Base-by-base conservation (phyloP, 2,888 invertebrate genomes). In the Drosophila meridionalis region DNA sequence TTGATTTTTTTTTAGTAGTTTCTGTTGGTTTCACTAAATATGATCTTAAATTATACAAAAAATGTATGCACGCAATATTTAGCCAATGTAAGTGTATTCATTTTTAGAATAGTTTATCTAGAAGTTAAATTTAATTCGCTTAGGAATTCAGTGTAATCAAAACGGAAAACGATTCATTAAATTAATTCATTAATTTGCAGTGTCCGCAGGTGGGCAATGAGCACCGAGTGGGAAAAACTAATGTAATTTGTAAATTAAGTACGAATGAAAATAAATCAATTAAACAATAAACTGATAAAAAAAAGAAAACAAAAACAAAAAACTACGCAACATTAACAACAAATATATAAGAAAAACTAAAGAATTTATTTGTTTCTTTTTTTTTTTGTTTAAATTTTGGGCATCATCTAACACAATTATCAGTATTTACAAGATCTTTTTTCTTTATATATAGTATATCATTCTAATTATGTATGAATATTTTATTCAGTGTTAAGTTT, bases 1-100 rank as follows among this genome's bases (percentile, higher is more conserved):
- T 73, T 68, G 20, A 76, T 72, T 84, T 73, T 80, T 78, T 70
- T 84, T 73, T 80, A 74, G 70, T 87, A 76, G 72, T 68, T 74
- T 78, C 76, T 77, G 52, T 76, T 87, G 69, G 61, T 73, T 52
- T 80, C 75, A 76, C 78, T 87, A 81, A 81, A 81, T 74, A 74
- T 75, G 80, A 80, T 70, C 80, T 84, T 87, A 80, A 71, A 69
- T 61, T 80, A 81, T 70, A 73, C 52, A 83, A 82, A 78, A 52
- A 76, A 72, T 80, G 52, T 58, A 69, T 63, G 47, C 64, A 69
- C 57, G 66, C 20, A 53, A 47, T 61, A 26, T 52, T 59, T 69
- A 42, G 67, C 73, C 68, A 72, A 73, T 77, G 26, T 48, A 47
- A 47, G 45, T 66, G 38, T 45, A 28, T 40, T 34, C 45, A 38